Evolutionary conservation across 2,888 invertebrate genomes (phyloP).

Genomic region (Cetonia aurata): DNA sequence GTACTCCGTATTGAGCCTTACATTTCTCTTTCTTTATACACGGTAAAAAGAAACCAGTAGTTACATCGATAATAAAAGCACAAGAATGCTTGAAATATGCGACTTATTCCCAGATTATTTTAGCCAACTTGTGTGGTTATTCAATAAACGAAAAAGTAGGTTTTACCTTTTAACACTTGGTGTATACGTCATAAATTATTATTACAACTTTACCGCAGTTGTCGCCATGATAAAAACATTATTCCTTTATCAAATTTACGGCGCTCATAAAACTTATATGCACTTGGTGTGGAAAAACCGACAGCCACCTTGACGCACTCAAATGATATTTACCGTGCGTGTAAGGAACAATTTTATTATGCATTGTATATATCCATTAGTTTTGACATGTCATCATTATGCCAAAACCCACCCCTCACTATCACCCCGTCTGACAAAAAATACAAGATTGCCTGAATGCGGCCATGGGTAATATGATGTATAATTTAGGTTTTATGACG

Average conservation of each 20-base stretch:
- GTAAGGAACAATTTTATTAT: conserved; percentile 35
- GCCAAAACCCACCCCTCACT: neutral
- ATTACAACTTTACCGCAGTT: conserved; percentile 6
- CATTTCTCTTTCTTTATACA: too few species aligned
- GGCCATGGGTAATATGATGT: too few species aligned
- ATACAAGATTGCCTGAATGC: neutral
- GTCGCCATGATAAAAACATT: conserved; percentile 31
- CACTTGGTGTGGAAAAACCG: conserved; percentile 10
- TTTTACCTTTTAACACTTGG: too few species aligned
- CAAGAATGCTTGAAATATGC: too few species aligned
- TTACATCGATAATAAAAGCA: too few species aligned
- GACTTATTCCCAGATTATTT: too few species aligned
- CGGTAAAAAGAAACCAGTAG: too few species aligned
- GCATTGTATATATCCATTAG: conserved; percentile 32
- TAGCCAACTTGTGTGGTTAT: too few species aligned
- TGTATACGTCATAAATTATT: too few species aligned
- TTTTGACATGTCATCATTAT: conserved; percentile 29
- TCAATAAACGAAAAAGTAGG: too few species aligned
- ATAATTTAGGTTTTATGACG: conserved; percentile 28
- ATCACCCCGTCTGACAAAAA: conserved; percentile 1
- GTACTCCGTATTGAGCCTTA: too few species aligned
- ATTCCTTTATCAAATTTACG: conserved; percentile 35
- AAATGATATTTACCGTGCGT: conserved; percentile 16
- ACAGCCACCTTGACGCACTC: too few species aligned
- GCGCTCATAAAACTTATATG: conserved; percentile 24